Evolutionary conservation across 2,113 vertebrate genomes (phyloP).

Genomic region (Myrmecobius fasciatus): DNA sequence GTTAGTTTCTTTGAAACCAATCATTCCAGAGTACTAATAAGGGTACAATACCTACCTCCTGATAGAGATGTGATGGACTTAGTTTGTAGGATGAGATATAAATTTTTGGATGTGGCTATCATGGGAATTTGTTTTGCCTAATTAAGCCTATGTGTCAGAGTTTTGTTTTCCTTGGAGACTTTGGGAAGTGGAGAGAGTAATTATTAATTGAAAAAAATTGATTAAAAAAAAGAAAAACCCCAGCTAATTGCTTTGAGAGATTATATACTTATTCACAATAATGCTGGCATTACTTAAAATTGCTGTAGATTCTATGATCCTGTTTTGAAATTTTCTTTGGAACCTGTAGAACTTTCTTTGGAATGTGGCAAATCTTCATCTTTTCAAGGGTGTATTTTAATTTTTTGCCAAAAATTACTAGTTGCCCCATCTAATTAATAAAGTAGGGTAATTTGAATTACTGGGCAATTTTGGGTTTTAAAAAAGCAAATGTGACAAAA

Average conservation of each 20-base stretch:
- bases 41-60: not conserved
- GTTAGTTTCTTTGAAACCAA: not conserved
- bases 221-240: not conserved
- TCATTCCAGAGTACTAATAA: not conserved
- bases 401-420: not conserved
- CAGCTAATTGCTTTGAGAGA: not conserved
- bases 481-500: constrained; percentile 25
- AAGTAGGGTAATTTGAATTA: not conserved
- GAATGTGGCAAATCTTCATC: not conserved
- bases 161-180: not conserved
- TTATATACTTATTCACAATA: not conserved
- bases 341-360: not conserved
- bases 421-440: not conserved
- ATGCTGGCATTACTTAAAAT: not conserved
- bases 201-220: not conserved
- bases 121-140: not conserved
- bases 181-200: not conserved
- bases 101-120: not conserved
- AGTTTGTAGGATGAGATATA: not conserved
- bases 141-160: too few relatives aligned
- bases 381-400: not conserved
- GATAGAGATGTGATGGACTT: not conserved
- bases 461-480: not conserved
- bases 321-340: not conserved
- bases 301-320: not conserved